These are phyloP conservation scores for Vultur gryphus DNA, from an alignment of 2,797 vertebrate genomes.

Conservation along the genomic window DNA sequence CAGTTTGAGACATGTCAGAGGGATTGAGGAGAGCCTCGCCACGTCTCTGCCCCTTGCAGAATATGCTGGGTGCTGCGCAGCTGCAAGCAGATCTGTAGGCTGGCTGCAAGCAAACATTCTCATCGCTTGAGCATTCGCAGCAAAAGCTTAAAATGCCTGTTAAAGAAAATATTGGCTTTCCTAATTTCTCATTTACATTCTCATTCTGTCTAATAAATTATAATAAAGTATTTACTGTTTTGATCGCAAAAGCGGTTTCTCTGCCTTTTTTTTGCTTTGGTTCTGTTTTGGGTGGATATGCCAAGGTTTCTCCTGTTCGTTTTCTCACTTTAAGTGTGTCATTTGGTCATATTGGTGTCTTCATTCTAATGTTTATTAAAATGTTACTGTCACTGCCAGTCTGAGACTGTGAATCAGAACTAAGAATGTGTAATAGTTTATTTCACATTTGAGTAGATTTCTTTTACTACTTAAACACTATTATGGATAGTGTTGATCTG, in stretches of 20 bases:
- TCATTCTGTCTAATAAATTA: conserved; percentile 58
- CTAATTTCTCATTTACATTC: conserved; percentile 55
- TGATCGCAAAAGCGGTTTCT: conserved; percentile 36
- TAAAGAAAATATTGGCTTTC: conserved; percentile 50
- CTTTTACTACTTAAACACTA: conserved; percentile 54
- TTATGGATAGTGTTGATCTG: conserved; percentile 55
- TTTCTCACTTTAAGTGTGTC: conserved; percentile 65
- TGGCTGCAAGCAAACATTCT: neutral
- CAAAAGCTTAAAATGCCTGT: conserved; percentile 9
- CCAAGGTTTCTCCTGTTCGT: conserved; percentile 60
- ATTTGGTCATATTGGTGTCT: conserved; percentile 65
- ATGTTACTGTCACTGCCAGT: conserved; percentile 63
- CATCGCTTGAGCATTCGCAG: neutral
- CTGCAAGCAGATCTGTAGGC: neutral
- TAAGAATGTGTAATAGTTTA: conserved; percentile 67
- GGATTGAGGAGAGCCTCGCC: neutral
- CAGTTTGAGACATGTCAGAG: neutral
- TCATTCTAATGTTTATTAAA: conserved; percentile 67
- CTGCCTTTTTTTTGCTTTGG: conserved; percentile 49
- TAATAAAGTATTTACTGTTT: conserved; percentile 64
- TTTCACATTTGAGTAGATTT: conserved; percentile 63
- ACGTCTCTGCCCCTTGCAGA: neutral
- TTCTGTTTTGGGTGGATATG: conserved; percentile 54
- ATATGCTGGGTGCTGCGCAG: accelerated
- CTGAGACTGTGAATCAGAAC: conserved; percentile 62